Conservation (phyloP, 2,113 vertebrate species). For the Channa maculata region DNA sequence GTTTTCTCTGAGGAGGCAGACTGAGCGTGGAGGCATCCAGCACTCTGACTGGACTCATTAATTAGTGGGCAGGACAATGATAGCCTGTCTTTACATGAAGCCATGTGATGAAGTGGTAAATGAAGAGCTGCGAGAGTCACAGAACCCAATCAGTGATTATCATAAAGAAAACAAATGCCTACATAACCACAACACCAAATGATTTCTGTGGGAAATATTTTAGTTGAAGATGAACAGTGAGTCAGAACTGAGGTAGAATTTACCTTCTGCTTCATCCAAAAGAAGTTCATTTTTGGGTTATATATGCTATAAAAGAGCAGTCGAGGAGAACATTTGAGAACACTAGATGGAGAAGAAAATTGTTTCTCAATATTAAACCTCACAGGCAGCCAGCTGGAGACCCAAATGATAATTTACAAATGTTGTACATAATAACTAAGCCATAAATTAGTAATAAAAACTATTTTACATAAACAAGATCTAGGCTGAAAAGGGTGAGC, state of each 20-base stretch:
- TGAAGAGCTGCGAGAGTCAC: neutral
- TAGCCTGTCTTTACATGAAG: constrained; percentile 55
- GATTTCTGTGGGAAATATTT: neutral
- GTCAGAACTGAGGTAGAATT: neutral
- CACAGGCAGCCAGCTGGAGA: neutral
- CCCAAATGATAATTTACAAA: neutral
- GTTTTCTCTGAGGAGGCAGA: constrained; percentile 54
- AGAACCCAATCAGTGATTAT: constrained; percentile 5
- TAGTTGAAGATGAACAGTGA: neutral
- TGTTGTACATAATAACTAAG: neutral
- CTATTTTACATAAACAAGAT: neutral
- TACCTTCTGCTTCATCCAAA: no score
- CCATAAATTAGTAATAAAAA: neutral
- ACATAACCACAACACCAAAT: neutral
- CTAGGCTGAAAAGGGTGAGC: no score
- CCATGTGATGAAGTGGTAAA: constrained; percentile 31
- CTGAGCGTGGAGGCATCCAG: constrained; percentile 53
- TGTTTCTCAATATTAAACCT: neutral
- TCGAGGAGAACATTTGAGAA: neutral
- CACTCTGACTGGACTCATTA: constrained; percentile 59
- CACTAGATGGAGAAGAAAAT: neutral
- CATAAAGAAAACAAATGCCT: constrained; percentile 9
- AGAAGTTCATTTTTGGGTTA: neutral
- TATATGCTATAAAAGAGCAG: neutral
- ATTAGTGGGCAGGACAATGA: constrained; percentile 68